phyloP scores from a whole-genome alignment of 2,888 invertebrate species.

The Napeogenes sylphis region DNA sequence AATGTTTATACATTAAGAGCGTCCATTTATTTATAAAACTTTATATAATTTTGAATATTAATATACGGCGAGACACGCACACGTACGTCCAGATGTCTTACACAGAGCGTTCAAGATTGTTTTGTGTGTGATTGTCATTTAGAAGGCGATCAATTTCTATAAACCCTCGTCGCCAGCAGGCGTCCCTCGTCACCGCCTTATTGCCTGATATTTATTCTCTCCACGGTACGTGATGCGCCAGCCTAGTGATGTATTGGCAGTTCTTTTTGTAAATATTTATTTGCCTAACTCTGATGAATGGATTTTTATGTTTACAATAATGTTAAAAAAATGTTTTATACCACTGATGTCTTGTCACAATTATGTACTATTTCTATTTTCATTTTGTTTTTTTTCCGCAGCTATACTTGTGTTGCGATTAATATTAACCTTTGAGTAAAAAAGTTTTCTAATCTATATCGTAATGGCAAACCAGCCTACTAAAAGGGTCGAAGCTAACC shows the following conservation, averaged over 20 bases:
- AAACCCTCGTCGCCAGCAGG: conserved; percentile 1
- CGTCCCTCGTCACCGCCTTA: conserved; percentile 22
- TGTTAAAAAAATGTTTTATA: too few relatives aligned
- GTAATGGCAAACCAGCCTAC: conserved; percentile 4
- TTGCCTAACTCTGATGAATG: neutral
- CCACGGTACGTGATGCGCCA: conserved; percentile 11
- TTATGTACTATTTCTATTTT: too few relatives aligned
- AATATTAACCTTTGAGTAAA: conserved; percentile 5
- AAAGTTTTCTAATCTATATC: conserved; percentile 7
- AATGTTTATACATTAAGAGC: too few relatives aligned
- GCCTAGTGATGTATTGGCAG: conserved; percentile 18
- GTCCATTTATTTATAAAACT: too few relatives aligned
- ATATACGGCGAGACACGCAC: neutral
- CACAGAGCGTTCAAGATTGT: conserved; percentile 2
- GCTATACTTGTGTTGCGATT: neutral
- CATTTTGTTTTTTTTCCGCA: neutral
- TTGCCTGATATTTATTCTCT: conserved; percentile 19
- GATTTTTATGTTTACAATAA: too few relatives aligned
- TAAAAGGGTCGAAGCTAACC: conserved; percentile 5
- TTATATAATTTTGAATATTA: neutral
- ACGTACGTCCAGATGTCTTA: neutral
- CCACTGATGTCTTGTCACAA: too few relatives aligned
- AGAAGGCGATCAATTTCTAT: conserved; percentile 4
- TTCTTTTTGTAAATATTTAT: conserved; percentile 10
- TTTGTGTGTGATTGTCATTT: conserved; percentile 4